Base-by-base conservation (phyloP, 1,140 invertebrate species). In the Macrostomum lignano region DNA sequence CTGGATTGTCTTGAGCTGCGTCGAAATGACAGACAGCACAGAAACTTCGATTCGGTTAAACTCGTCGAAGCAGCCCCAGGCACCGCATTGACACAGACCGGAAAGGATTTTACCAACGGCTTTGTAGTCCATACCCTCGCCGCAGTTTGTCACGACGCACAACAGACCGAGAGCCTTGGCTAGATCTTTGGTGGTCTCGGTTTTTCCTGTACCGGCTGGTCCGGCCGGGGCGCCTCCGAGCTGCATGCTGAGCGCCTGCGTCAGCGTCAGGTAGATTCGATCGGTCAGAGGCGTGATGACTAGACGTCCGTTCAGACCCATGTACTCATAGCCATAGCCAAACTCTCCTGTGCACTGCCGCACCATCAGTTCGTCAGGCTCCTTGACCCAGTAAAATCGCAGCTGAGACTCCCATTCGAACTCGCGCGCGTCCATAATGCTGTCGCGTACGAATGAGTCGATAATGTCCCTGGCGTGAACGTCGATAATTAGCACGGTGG, bases 341-440 rank as follows among this genome's bases (percentile, higher is more conserved):
- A 84, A 82, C 17, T 59, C 51, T 21, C 74, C 75, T 1, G 72
- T 74, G 47, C 76, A 84, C 45, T 86, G 78, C 26, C 68, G 60
- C 3, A 81, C 68, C 48, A 69, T 67, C 3, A 81, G 49, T 42
- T 77, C 74, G 49, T 81, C 75, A 19, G 69, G 58, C 39, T 69
- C 64, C 46, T 71, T 74, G 2, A 71, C 55, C 77, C 77, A 84
- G 48, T 82, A 84, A 57, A 82, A 82, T 40, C 75, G 48, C 35
- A 86, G 60, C 53, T 84, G 77, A 47, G 73, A 77, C 54, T 81
- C 75, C 78, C 79, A 86, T 40, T 75, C 70, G 45, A 84, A 86
- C 52, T 82, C 76, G 35, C 67, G 56, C 0, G 67, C 66, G 48
- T 76, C 69, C 19, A 72, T 67, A 19, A 82, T 69, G 51, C 72